Percentiles rank a stretch among this genome's conserved stretches.
Conservation (phyloP, 2,113 vertebrate genomes). For the Tursiops truncatus region DNA sequence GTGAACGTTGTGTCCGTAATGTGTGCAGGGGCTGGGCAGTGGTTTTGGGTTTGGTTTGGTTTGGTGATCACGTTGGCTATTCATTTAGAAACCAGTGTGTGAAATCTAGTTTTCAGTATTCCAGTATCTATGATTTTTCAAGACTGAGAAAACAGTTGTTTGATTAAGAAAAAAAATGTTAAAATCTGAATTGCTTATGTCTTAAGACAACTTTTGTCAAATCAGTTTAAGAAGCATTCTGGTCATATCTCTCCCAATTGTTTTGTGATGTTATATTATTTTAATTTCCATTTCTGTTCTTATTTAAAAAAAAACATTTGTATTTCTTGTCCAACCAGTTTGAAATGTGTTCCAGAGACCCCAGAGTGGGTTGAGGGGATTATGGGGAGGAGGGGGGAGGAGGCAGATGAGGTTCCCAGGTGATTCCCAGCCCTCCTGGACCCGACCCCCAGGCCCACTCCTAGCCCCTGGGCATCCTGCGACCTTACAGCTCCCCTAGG, state of each 20-base stretch:
- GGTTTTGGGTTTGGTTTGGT: neutral
- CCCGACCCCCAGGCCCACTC: neutral
- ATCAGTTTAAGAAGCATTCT: neutral
- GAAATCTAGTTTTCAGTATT: neutral
- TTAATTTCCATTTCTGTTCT: neutral
- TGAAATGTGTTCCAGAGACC: neutral
- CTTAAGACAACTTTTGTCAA: neutral
- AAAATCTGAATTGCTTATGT: slow-evolving; percentile 1
- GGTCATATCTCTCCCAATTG: neutral
- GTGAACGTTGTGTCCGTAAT: neutral
- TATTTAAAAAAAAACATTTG: neutral
- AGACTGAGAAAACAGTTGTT: neutral
- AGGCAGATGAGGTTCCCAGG: neutral
- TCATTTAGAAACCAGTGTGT: neutral
- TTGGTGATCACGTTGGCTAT: neutral
- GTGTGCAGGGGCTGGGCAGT: neutral
- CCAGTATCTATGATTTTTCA: neutral
- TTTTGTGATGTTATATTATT: neutral
- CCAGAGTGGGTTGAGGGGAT: neutral
- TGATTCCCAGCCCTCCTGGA: neutral
- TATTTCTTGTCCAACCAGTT: neutral
- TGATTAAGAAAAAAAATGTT: neutral
- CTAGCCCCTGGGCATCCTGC: neutral
- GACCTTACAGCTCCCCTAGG: neutral
- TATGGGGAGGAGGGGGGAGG: neutral